phyloP scores from a whole-genome alignment of 1,140 invertebrate genomes.

The Brachionus koreanus region DNA sequence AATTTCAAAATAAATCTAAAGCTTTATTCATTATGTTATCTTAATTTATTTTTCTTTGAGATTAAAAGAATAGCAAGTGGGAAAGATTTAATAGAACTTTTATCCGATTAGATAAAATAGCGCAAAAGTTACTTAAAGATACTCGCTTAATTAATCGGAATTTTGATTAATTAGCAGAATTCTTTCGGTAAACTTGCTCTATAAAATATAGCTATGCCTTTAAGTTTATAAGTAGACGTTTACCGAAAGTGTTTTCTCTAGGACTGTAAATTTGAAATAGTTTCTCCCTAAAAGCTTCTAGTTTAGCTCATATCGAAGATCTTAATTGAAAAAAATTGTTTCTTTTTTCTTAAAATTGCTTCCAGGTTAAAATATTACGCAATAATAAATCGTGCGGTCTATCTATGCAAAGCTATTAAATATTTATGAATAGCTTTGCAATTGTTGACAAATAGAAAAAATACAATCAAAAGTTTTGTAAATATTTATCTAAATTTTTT shows the following conservation, averaged over 20 bases:
- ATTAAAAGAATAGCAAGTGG: not conserved
- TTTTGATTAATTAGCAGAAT: not conserved
- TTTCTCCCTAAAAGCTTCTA: not conserved
- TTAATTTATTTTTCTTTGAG: too few species aligned
- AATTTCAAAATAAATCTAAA: not conserved
- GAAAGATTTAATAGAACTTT: not conserved
- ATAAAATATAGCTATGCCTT: not conserved
- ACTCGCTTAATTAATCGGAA: slow-evolving; percentile 6
- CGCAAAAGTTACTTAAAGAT: not conserved
- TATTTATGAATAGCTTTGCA: not conserved
- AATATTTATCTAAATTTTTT: not conserved
- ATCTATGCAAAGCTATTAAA: not conserved
- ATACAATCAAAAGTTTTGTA: not conserved
- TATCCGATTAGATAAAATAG: not conserved
- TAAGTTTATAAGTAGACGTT: not conserved
- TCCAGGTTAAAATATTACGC: not conserved
- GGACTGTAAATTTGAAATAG: not conserved
- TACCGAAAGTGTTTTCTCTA: not conserved
- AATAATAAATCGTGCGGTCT: not conserved
- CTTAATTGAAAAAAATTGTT: slow-evolving; percentile 6
- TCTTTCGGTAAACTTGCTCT: not conserved
- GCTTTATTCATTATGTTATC: too few species aligned
- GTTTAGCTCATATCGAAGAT: not conserved
- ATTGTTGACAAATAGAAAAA: slow-evolving; percentile 21
- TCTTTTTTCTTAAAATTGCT: not conserved